Evolutionary conservation across 2,888 invertebrate species (phyloP).

Genomic region (Criorhina ranunculi): DNA sequence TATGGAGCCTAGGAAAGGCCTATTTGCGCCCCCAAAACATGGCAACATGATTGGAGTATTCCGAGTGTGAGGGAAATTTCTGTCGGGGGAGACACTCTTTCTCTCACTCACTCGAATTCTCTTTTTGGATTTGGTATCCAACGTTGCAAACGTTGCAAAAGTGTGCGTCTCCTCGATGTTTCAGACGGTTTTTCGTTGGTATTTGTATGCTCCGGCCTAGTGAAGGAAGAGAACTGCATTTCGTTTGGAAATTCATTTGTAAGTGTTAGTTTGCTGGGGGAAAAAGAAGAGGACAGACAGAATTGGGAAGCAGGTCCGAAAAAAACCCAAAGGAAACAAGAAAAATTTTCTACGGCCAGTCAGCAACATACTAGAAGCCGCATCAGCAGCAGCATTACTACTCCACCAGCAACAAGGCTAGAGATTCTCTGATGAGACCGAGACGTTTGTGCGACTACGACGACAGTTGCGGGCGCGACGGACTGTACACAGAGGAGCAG

Average conservation of each 20-base stretch:
- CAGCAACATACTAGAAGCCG: slow-evolving; percentile 75
- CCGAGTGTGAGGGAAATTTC: slow-evolving; percentile 38
- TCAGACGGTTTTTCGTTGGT: slow-evolving; percentile 42
- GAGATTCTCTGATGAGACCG: slow-evolving; percentile 75
- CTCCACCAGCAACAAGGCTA: slow-evolving; percentile 73
- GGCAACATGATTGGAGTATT: slow-evolving; percentile 2
- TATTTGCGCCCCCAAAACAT: slow-evolving; percentile 35
- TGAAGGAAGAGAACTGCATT: slow-evolving; percentile 76
- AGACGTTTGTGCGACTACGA: slow-evolving; percentile 68
- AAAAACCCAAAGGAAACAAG: slow-evolving; percentile 67
- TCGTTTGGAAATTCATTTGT: slow-evolving; percentile 39
- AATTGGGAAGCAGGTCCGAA: slow-evolving; percentile 63
- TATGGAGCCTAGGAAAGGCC: slow-evolving; percentile 35
- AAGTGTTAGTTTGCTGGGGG: slow-evolving; percentile 57
- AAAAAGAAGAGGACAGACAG: slow-evolving; percentile 75
- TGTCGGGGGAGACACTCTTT: slow-evolving; percentile 54
- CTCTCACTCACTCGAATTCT: slow-evolving; percentile 48
- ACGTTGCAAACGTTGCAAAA: slow-evolving; percentile 62
- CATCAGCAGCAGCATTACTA: slow-evolving; percentile 68
- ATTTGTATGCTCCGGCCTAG: slow-evolving; percentile 25
- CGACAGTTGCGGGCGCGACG: slow-evolving; percentile 51
- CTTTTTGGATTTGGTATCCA: slow-evolving; percentile 67
- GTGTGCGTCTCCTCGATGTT: slow-evolving; percentile 50
- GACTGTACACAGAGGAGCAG: slow-evolving; percentile 60
- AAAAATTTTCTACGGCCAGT: slow-evolving; percentile 69